phyloP scores from a whole-genome alignment of 1,140 invertebrate genomes.

The Trachymyrmex septentrionalis region DNA sequence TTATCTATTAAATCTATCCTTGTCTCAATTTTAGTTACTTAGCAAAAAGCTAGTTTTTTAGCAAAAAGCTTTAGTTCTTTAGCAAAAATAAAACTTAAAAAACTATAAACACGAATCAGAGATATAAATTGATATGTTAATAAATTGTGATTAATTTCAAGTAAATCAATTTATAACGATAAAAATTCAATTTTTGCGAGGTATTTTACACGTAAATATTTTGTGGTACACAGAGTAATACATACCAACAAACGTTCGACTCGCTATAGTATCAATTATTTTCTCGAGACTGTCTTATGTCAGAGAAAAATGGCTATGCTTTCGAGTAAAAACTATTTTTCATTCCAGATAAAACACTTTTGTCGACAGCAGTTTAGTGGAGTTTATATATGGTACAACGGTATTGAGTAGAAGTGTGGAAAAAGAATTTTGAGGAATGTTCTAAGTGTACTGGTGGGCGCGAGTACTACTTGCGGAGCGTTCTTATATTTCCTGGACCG shows the following conservation, averaged over 20 bases:
- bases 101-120: not conserved
- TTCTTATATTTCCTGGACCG: slow-evolving; percentile 70
- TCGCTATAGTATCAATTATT: slow-evolving; percentile 20
- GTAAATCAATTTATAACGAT: not conserved
- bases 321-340: slow-evolving; percentile 2
- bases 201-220: not conserved
- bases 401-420: not conserved
- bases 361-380: not conserved
- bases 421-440: not conserved
- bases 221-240: not conserved
- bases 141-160: not conserved
- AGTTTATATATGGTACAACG: slow-evolving; percentile 2
- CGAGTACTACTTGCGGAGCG: slow-evolving; percentile 60
- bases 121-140: too few species aligned
- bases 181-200: not conserved
- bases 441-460: slow-evolving; percentile 15
- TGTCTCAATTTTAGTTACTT: not conserved
- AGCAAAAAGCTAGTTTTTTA: not conserved
- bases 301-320: slow-evolving; percentile 31
- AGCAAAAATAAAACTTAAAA: not conserved
- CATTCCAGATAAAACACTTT: not conserved
- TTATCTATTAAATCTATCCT: not conserved
- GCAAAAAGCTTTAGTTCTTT: not conserved
- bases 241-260: not conserved
- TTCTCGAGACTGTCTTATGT: not conserved